Base-by-base conservation (phyloP, 2,797 vertebrate species). In the Eidolon dupreanum region DNA sequence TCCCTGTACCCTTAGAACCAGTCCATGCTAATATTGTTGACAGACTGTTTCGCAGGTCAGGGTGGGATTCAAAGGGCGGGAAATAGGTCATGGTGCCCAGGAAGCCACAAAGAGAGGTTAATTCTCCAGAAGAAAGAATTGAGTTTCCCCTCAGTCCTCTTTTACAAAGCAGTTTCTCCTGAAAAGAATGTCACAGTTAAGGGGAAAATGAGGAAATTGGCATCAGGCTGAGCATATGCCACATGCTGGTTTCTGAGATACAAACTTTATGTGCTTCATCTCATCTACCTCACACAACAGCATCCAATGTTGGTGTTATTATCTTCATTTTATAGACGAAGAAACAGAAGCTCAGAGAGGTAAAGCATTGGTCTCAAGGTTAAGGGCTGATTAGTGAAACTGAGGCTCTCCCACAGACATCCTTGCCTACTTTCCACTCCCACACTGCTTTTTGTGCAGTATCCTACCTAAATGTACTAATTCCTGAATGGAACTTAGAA, bases 401-500 rank as follows among this genome's bases (percentile, higher is more conserved):
- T 12, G 4, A 65, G 24, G 12, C 1, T 84, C n/a, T 73, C 85
- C 28, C 0, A 26, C 0, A 91, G 68, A 74, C 73, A 55, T 19
- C 11, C 4, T 11, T 66, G 26, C 66, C 24, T 13, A 3, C 10
- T 11, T 12, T 0, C 31, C 31, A 17, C 49, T 33, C 49, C 4
- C 16, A 73, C 20, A 10, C 28, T n/a, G 9, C 51, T 75, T 75
- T 83, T 46, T 66, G 41, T 31, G 24, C 28, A n/a, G 19, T 36
- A 49, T 11, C 20, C 26, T 33, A 49, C 57, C n/a, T 24, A 75
- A 71, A 75, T 26, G 8, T 43, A 65, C 31, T 65, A 19, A 83
- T 86, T 93, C 91, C 33, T 57, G 84, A 65, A 90, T 51, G 19
- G 41, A 83, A 59, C 36, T 82, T 68, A 81, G 46, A 79, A 75